These are phyloP conservation scores for Euwallacea fornicatus DNA, from an alignment of 1,140 invertebrate species.

Conservation along the genomic window DNA sequence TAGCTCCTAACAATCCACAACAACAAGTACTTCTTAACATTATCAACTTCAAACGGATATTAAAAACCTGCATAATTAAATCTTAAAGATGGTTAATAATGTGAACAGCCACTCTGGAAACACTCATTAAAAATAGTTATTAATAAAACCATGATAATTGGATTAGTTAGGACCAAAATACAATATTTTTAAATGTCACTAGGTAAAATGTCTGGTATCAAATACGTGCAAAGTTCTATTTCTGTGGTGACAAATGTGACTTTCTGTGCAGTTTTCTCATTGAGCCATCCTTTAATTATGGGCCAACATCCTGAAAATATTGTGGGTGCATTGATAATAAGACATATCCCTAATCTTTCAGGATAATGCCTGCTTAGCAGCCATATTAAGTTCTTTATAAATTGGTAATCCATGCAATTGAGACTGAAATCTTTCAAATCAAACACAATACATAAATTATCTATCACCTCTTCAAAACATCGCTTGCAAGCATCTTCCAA, in stretches of 20 bases:
- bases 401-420: slow-evolving; percentile 75
- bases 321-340: slow-evolving; percentile 70
- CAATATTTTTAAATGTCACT: slow-evolving; percentile 56
- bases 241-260: slow-evolving; percentile 70
- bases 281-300: slow-evolving; percentile 71
- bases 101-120: no score
- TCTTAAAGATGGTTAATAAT: no score
- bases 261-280: slow-evolving; percentile 75
- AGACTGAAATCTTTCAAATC: slow-evolving; percentile 72
- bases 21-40: no score
- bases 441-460: slow-evolving; percentile 76
- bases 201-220: slow-evolving; percentile 76
- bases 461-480: slow-evolving; percentile 77
- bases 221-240: slow-evolving; percentile 68
- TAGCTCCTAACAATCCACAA: no score
- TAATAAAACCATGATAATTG: no score
- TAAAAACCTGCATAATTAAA: no score
- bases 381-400: slow-evolving; percentile 77
- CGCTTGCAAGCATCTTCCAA: slow-evolving; percentile 74
- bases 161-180: no score
- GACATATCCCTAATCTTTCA: slow-evolving; percentile 72
- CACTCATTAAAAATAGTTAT: no score
- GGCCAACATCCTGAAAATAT: slow-evolving; percentile 75
- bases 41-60: no score
- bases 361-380: slow-evolving; percentile 73